Base-by-base conservation (phyloP, 2,888 invertebrate genomes). In the Scaptomyza flava region DNA sequence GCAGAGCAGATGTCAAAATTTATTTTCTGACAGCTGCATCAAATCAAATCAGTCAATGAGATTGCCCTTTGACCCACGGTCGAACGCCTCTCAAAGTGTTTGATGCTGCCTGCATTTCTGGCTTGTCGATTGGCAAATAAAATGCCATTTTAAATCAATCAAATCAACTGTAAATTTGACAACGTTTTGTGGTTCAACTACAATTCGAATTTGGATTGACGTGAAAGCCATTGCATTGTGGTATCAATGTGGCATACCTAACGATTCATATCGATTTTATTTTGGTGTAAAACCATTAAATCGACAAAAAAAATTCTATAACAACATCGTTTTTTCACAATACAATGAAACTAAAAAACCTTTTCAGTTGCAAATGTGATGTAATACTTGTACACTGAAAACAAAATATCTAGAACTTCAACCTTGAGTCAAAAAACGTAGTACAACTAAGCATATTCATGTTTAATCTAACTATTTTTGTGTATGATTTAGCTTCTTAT, bases 61-160 rank as follows among this genome's bases (percentile, higher is more conserved):
- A 30, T 64, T 64, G 60, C 41, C 54, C 75, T 75, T 67, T 71
- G 71, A 75, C 67, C 58, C 41, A 56, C 30, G 61, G 46, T 68
- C 56, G 75, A 75, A 75, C 75, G 75, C 74, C 66, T 66, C 60
- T 36, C 47, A 54, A 70, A 70, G 46, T 70, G 56, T 43, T 52
- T 14, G 23, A 33, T 34, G 56, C 23, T 34, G 20, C n/a, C 9
- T 56, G 71, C 50, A 68, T 72, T 78, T 72, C 60, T 51, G 68
- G 71, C 66, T 65, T 61, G 59, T 74, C 77, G 82, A 53, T 67
- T 77, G 75, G 60, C 85, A 68, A 75, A 71, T 79, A 82, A 79
- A 79, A 75, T 69, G 67, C 56, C 70, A 76, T 78, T 82, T 76
- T 69, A 72, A 66, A 62, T 75, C 72, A 79, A 69, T 81, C 77